Conservation (phyloP, 2,797 vertebrate species). For the Oryzias sinensis region DNA sequence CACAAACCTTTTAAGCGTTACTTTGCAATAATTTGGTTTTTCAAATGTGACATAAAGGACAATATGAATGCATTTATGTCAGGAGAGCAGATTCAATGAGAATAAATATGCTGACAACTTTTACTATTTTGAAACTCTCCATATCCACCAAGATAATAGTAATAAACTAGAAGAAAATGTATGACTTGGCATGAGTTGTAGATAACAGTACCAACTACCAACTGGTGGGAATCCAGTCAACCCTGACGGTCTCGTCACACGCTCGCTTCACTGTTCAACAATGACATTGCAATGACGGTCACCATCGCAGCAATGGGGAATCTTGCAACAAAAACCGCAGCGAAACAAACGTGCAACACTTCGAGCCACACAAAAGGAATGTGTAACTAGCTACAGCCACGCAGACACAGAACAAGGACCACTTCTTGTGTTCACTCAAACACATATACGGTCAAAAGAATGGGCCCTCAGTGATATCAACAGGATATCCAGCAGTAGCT, state of each 20-base stretch:
- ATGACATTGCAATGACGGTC: conserved; percentile 44
- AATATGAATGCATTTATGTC: too few species aligned
- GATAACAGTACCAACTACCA: not conserved
- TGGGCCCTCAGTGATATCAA: conserved; percentile 68
- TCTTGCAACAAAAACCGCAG: conserved; percentile 5
- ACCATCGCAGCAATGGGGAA: conserved; percentile 29
- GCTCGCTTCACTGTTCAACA: conserved; percentile 14
- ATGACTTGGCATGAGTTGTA: too few species aligned
- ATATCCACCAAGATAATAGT: too few species aligned
- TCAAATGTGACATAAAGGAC: too few species aligned
- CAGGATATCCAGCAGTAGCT: conserved; percentile 74
- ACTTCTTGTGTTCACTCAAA: conserved; percentile 50
- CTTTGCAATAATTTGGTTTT: too few species aligned
- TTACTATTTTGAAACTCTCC: too few species aligned
- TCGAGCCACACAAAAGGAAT: conserved; percentile 58
- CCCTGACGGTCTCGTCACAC: conserved; percentile 23
- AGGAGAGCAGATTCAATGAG: too few species aligned
- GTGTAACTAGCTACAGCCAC: conserved; percentile 57
- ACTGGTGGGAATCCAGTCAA: not conserved
- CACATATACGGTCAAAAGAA: conserved; percentile 56
- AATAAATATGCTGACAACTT: too few species aligned
- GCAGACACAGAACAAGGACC: conserved; percentile 48
- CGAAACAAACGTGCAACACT: conserved; percentile 32
- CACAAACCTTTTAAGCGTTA: too few species aligned
- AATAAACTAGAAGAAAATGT: too few species aligned